Evolutionary conservation across 2,888 invertebrate genomes (phyloP).

Genomic region (Torymus auratus): DNA sequence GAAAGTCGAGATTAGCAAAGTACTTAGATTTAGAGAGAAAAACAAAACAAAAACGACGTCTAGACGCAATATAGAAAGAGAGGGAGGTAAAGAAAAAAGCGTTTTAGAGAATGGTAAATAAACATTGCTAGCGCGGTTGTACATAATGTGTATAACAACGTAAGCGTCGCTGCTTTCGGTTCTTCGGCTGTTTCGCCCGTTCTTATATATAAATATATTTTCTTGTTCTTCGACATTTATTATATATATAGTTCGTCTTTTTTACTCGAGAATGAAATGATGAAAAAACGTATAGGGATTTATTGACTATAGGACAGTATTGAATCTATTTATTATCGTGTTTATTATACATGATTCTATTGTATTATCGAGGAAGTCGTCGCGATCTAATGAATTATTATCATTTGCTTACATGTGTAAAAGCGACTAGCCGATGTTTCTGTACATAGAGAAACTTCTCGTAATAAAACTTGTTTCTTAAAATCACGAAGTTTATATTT

Average conservation of each 20-base stretch:
- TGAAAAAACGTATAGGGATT: slow-evolving; percentile 49
- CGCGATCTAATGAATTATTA: slow-evolving; percentile 66
- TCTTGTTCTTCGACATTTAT: slow-evolving; percentile 49
- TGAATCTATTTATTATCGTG: slow-evolving; percentile 60
- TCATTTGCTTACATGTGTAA: slow-evolving; percentile 66
- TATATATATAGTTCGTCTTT: slow-evolving; percentile 58
- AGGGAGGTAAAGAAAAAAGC: background rate
- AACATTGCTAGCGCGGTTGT: slow-evolving; percentile 65
- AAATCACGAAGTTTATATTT: slow-evolving; percentile 41
- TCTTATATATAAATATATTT: slow-evolving; percentile 42
- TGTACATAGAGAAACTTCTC: slow-evolving; percentile 73
- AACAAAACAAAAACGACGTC: slow-evolving; percentile 34
- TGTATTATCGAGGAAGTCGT: slow-evolving; percentile 54
- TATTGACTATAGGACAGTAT: slow-evolving; percentile 58
- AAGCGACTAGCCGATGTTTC: slow-evolving; percentile 70
- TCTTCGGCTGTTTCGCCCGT: slow-evolving; percentile 61
- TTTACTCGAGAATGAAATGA: slow-evolving; percentile 51
- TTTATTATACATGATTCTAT: slow-evolving; percentile 57
- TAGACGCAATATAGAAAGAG: slow-evolving; percentile 25
- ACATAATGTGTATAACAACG: slow-evolving; percentile 71
- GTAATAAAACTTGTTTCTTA: slow-evolving; percentile 69
- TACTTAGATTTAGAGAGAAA: slow-evolving; percentile 56
- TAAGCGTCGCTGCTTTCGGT: slow-evolving; percentile 60
- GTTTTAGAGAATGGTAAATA: slow-evolving; percentile 43
- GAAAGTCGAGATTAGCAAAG: slow-evolving; percentile 59